phyloP scores from a whole-genome alignment of 2,797 vertebrate species.

The Hirundo rustica region DNA sequence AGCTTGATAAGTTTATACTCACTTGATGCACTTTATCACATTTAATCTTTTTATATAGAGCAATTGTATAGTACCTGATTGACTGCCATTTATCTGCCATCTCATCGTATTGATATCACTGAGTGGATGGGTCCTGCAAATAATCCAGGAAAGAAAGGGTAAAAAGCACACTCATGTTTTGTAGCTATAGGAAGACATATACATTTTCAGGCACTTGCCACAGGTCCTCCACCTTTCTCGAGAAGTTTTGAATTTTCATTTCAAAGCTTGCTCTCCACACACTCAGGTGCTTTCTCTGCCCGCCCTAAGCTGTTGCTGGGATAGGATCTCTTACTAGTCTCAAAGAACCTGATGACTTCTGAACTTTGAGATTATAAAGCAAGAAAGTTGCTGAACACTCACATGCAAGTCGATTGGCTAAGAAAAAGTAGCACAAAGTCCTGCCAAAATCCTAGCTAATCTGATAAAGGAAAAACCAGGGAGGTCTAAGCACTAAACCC shows the following conservation, averaged over 20 bases:
- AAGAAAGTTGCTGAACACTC: constrained; percentile 52
- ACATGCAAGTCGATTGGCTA: constrained; percentile 50
- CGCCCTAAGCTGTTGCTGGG: fast-evolving
- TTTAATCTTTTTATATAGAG: not conserved
- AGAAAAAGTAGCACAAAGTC: constrained; percentile 66
- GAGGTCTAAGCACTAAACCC: constrained; percentile 35
- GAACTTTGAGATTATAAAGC: constrained; percentile 57
- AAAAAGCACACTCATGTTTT: not conserved
- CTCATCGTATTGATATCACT: not conserved
- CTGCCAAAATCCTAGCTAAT: constrained; percentile 70
- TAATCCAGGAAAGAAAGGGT: not conserved
- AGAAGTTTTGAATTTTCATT: not conserved
- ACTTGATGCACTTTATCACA: not conserved
- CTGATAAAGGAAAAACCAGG: constrained; percentile 34
- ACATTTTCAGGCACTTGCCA: not conserved
- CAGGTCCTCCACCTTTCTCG: not conserved
- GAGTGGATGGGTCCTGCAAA: not conserved
- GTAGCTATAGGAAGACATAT: not conserved
- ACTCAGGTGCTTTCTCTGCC: not conserved
- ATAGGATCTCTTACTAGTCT: not conserved
- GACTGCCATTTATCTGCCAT: not conserved
- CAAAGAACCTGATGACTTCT: not conserved
- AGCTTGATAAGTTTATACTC: not conserved
- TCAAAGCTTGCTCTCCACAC: not conserved
- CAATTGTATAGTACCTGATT: not conserved